Evolutionary conservation across 2,797 vertebrate genomes (phyloP).

Genomic region (Lycodopsis pacificus): DNA sequence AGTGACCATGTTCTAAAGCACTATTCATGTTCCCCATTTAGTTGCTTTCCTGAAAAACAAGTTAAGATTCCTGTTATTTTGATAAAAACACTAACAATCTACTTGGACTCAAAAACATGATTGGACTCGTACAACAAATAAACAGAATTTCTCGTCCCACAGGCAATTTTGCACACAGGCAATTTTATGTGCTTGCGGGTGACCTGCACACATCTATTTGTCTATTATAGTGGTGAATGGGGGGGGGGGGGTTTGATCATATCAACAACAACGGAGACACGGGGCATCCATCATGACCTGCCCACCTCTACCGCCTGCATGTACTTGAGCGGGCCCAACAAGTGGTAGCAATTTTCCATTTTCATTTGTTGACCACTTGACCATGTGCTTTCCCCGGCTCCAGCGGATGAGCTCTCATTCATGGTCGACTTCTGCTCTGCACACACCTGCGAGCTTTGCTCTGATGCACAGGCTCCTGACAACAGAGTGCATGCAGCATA

Average conservation of each 20-base stretch:
- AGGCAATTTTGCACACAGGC: conserved; percentile 74
- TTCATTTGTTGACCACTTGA: conserved; percentile 90
- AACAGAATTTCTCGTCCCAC: conserved; percentile 71
- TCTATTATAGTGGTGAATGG: conserved; percentile 62
- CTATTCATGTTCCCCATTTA: conserved; percentile 22
- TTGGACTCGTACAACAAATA: conserved; percentile 68
- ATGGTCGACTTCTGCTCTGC: conserved; percentile 60
- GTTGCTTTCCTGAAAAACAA: conserved; percentile 54
- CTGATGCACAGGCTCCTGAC: conserved; percentile 41
- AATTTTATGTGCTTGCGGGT: conserved; percentile 68
- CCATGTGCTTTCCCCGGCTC: conserved; percentile 80
- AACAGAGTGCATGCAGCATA: conserved; percentile 15
- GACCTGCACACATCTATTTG: conserved; percentile 68
- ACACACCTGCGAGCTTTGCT: conserved; percentile 48
- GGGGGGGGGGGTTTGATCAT: conserved; percentile 66
- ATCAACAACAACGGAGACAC: conserved; percentile 76
- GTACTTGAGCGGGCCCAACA: conserved; percentile 79
- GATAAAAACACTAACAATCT: conserved; percentile 58
- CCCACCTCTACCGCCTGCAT: conserved; percentile 73
- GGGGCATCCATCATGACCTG: conserved; percentile 80
- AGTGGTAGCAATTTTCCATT: conserved; percentile 88
- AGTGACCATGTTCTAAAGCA: not conserved
- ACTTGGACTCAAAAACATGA: conserved; percentile 66
- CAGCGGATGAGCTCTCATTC: conserved; percentile 75
- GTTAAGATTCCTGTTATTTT: conserved; percentile 60